Percentiles rank a stretch among this genome's conserved stretches.
Evolutionary conservation across 2,888 invertebrate species (phyloP).

Genomic region (Caenorhabditis uteleia): DNA sequence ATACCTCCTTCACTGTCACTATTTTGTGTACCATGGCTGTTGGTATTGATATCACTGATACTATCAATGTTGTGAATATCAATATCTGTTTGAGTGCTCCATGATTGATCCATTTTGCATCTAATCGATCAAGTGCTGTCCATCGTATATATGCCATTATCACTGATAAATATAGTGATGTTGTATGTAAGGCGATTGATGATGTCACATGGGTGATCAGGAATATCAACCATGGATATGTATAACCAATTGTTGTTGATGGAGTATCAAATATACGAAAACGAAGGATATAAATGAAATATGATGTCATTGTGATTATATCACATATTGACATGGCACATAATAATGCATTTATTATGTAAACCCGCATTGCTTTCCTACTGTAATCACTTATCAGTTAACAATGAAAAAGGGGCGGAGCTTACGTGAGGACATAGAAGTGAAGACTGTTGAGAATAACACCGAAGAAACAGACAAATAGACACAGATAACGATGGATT

Average conservation of each 20-base stretch:
- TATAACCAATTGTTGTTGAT: constrained; percentile 36
- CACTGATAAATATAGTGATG: constrained; percentile 64
- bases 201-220: constrained; percentile 54
- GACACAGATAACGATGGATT: constrained; percentile 51
- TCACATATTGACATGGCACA: constrained; percentile 66
- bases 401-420: constrained; percentile 29
- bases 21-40: constrained; percentile 67
- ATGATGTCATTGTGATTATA: constrained; percentile 65
- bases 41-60: constrained; percentile 62
- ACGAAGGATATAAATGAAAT: constrained; percentile 63
- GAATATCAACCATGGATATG: constrained; percentile 55
- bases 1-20: constrained; percentile 49
- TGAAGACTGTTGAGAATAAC: constrained; percentile 54
- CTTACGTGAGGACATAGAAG: constrained; percentile 55
- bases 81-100: constrained; percentile 61
- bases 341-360: constrained; percentile 49
- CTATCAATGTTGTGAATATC: constrained; percentile 52
- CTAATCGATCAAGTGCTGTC: constrained; percentile 54
- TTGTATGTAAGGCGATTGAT: constrained; percentile 65
- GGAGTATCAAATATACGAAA: constrained; percentile 54
- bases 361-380: constrained; percentile 49
- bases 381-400: constrained; percentile 27
- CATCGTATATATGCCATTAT: constrained; percentile 65
- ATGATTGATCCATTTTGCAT: constrained; percentile 59
- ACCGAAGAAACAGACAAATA: constrained; percentile 52